phyloP scores from a whole-genome alignment of 2,113 vertebrate genomes.

The Zootoca vivipara region DNA sequence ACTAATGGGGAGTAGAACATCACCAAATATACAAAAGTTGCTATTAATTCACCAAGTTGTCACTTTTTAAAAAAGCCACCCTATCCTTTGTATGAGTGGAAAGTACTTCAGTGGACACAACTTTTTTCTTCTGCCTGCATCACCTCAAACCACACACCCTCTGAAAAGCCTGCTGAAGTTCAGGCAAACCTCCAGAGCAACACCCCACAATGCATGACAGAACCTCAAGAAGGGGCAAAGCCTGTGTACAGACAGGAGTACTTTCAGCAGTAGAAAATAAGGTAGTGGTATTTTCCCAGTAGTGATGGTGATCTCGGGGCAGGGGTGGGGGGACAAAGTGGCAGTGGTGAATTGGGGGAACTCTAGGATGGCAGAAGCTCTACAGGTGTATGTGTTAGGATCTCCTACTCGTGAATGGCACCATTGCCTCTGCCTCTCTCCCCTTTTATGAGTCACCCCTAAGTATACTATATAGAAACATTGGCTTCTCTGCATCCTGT shows the following conservation, averaged over 20 bases:
- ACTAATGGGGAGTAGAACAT: conserved; percentile 27
- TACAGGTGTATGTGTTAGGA: too few relatives aligned
- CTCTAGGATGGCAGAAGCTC: too few relatives aligned
- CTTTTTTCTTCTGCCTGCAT: too few relatives aligned
- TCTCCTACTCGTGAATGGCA: too few relatives aligned
- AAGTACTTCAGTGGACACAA: background rate
- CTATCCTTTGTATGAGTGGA: background rate
- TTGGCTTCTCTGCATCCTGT: background rate
- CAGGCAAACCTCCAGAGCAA: background rate
- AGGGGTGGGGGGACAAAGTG: too few relatives aligned
- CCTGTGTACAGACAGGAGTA: background rate
- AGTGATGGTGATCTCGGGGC: too few relatives aligned
- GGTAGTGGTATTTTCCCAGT: too few relatives aligned
- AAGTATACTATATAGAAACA: background rate
- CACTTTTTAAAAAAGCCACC: background rate
- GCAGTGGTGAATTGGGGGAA: too few relatives aligned
- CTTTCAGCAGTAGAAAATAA: too few relatives aligned
- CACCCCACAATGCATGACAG: background rate
- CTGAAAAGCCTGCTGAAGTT: background rate
- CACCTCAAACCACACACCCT: background rate
- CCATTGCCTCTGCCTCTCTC: too few relatives aligned
- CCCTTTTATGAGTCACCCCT: too few relatives aligned
- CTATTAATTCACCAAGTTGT: conserved; percentile 9
- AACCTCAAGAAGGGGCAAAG: background rate
- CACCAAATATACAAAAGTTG: conserved; percentile 35